Evolutionary conservation across 2,888 invertebrate species (phyloP).

Genomic region (Cataglyphis albicans): DNA sequence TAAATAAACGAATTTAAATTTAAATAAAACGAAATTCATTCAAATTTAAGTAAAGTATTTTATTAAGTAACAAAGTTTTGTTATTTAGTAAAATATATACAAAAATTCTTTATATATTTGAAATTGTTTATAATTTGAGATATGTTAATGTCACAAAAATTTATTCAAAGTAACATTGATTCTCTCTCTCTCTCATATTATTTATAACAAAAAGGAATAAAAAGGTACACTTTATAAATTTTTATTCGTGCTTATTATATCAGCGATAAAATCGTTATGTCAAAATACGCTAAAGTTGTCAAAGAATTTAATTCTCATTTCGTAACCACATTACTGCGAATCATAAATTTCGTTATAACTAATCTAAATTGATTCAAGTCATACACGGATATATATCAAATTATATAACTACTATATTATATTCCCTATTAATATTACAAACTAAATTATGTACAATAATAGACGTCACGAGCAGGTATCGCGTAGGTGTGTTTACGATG

Average conservation of each 20-base stretch:
- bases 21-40: neutral
- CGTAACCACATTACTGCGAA: neutral
- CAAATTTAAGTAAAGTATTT: neutral
- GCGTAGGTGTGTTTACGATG: neutral
- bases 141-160: neutral
- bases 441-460: constrained; percentile 16
- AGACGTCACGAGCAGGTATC: neutral
- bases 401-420: constrained; percentile 6
- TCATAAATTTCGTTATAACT: constrained; percentile 16
- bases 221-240: neutral
- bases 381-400: neutral
- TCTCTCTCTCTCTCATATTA: neutral
- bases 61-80: neutral
- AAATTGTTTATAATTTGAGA: neutral
- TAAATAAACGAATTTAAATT: too few species aligned
- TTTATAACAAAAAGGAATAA: neutral
- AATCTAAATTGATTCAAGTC: neutral
- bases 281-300: neutral
- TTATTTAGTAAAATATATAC: neutral
- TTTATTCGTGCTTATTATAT: neutral
- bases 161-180: neutral
- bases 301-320: constrained; percentile 4
- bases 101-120: neutral
- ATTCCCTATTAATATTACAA: constrained; percentile 31
- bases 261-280: neutral